These are phyloP conservation scores for Aphelenchoides bicaudatus DNA, from an alignment of 2,888 invertebrate species.

Conservation along the genomic window DNA sequence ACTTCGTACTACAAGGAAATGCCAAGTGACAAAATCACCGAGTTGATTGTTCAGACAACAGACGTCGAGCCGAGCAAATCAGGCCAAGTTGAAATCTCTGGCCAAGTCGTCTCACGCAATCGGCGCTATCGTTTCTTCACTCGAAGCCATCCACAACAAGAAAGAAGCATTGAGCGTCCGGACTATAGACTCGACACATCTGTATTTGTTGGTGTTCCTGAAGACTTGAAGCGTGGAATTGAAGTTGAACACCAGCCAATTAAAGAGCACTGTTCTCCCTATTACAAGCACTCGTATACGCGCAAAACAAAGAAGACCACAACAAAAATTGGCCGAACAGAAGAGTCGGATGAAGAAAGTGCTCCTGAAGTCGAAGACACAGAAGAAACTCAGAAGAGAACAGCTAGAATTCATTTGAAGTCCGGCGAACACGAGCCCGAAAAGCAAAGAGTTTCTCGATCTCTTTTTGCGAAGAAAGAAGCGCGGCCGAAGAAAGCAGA, in stretches of 20 bases:
- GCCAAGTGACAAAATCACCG: too few relatives aligned
- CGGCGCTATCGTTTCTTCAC: slow-evolving; percentile 10
- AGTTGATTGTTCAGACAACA: too few relatives aligned
- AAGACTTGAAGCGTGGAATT: not conserved
- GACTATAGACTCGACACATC: not conserved
- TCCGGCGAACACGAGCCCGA: too few relatives aligned
- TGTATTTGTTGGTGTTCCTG: not conserved
- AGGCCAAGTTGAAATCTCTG: too few relatives aligned
- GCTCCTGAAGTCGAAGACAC: not conserved
- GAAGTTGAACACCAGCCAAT: not conserved
- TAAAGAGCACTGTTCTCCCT: not conserved
- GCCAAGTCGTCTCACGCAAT: too few relatives aligned
- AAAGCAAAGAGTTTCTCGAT: too few relatives aligned
- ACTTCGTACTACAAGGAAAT: too few relatives aligned
- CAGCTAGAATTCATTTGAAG: slow-evolving; percentile 19
- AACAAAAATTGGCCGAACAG: too few relatives aligned
- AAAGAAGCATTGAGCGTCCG: not conserved
- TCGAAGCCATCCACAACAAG: slow-evolving; percentile 1
- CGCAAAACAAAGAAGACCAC: too few relatives aligned
- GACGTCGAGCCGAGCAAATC: too few relatives aligned
- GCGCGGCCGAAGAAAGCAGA: not conserved
- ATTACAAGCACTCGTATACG: too few relatives aligned
- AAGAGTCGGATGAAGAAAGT: not conserved
- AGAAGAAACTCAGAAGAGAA: not conserved
- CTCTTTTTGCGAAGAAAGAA: slow-evolving; percentile 19